Base-by-base conservation (phyloP, 1,140 invertebrate genomes). In the Papilio xuthus region DNA sequence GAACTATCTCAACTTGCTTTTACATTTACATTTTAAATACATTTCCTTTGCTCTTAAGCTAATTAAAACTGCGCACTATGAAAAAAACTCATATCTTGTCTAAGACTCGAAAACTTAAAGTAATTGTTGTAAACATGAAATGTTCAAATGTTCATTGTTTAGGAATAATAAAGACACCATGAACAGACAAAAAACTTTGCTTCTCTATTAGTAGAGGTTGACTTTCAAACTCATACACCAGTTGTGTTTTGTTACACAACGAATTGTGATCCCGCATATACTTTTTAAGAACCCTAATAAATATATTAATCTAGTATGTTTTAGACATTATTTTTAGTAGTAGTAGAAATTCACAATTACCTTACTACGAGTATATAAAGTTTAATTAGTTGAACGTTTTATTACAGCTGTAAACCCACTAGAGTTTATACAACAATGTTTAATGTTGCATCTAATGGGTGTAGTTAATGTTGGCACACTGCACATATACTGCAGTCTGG, bases 401-500 rank as follows among this genome's bases (percentile, higher is more conserved):
- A 63, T 63, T 63, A 28, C 9, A 63, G 56, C 12, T 63, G 9
- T 63, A 63, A 63, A 60, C 9, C 20, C 23, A 56, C 18, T 56
- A 18, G n/a, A 23, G 6, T 60, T 44, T 28, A 63, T 56, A 74
- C 56, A 56, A 72, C 53, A 70, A 78, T 77, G 80, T 78, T 82
- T 81, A 79, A 83, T 82, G 56, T 63, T 67, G 74, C 79, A 82
- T 78, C 72, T 81, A 85, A 86, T 80, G 79, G 78, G 75, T 74
- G 63, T 75, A 80, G 83, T 82, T 88, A 83, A 82, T 80, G 82
- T 82, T 83, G 23, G 3, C 79, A 2, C 74, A 75, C 82, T 84
- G 85, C 84, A 88, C 84, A 88, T 84, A 85, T 50, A 81, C 75
- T 85, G 85, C 83, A 88, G 82, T 84, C 85, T 78, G 79, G 69